phyloP scores from a whole-genome alignment of 1,140 invertebrate species.

The Drosophila busckii region DNA sequence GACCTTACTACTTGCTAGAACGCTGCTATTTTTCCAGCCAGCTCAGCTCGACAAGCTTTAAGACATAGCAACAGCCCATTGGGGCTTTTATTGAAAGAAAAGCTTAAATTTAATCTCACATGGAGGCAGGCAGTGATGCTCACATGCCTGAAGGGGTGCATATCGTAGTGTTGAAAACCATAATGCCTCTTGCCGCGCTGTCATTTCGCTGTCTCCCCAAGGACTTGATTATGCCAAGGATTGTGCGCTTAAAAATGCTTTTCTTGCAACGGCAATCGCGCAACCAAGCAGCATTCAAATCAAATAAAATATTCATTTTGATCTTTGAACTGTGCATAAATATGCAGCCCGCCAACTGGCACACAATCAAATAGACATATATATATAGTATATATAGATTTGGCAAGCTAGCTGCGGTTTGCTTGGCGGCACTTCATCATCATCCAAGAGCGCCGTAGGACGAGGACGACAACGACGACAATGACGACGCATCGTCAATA shows the following conservation, averaged over 20 bases:
- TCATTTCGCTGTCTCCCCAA: slow-evolving; percentile 39
- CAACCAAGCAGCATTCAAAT: slow-evolving; percentile 57
- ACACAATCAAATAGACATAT: slow-evolving; percentile 36
- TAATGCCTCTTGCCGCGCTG: slow-evolving; percentile 50
- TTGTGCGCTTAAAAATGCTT: slow-evolving; percentile 65
- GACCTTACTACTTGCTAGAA: too few relatives aligned
- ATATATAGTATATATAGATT: slow-evolving; percentile 19
- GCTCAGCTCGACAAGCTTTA: too few relatives aligned
- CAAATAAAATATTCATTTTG: slow-evolving; percentile 75
- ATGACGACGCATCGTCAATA: slow-evolving; percentile 16
- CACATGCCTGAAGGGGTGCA: too few relatives aligned
- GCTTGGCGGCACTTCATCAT: slow-evolving; percentile 54
- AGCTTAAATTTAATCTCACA: too few relatives aligned
- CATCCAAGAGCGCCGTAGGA: too few relatives aligned
- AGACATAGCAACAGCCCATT: too few relatives aligned
- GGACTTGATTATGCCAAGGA: slow-evolving; percentile 61
- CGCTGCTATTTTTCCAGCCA: too few relatives aligned
- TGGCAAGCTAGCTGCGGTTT: slow-evolving; percentile 45
- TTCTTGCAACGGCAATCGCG: slow-evolving; percentile 54
- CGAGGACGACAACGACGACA: slow-evolving; percentile 23
- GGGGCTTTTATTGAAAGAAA: too few relatives aligned
- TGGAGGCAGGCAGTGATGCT: too few relatives aligned
- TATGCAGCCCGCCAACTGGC: slow-evolving; percentile 42
- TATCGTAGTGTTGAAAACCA: slow-evolving; percentile 23
- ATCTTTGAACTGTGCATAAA: slow-evolving; percentile 74